Evolutionary conservation across 2,888 invertebrate genomes (phyloP).

Genomic region (Stegophylla sp.): DNA sequence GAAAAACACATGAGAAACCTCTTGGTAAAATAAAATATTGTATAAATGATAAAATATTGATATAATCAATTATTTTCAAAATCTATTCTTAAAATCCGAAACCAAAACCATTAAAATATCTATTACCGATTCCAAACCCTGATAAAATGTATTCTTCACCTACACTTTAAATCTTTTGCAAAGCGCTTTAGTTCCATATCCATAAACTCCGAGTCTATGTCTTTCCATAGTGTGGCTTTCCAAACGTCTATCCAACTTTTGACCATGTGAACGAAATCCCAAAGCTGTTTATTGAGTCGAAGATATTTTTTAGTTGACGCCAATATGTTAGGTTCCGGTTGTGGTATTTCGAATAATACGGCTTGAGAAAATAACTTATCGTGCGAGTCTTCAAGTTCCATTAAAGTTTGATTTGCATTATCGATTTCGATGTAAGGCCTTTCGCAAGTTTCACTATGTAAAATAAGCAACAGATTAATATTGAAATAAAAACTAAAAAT

Average conservation of each 20-base stretch:
- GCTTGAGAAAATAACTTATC: slow-evolving; percentile 76
- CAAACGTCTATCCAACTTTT: slow-evolving; percentile 85
- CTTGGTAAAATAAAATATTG: too few species aligned
- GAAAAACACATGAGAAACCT: too few species aligned
- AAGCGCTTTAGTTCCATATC: slow-evolving; percentile 93
- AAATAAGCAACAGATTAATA: slow-evolving; percentile 64
- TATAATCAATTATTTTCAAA: too few species aligned
- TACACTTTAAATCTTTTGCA: slow-evolving; percentile 81
- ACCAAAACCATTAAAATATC: too few species aligned
- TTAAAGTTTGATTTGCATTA: slow-evolving; percentile 73
- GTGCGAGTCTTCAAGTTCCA: slow-evolving; percentile 74
- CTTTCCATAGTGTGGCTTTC: slow-evolving; percentile 93
- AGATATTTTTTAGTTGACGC: slow-evolving; percentile 79
- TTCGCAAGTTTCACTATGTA: slow-evolving; percentile 71
- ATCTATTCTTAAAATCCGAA: too few species aligned
- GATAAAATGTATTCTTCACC: too few species aligned
- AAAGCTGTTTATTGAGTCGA: slow-evolving; percentile 78
- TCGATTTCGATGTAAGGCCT: slow-evolving; percentile 76
- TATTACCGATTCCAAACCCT: too few species aligned
- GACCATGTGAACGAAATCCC: slow-evolving; percentile 88
- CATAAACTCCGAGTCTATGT: slow-evolving; percentile 92
- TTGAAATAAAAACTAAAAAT: slow-evolving; percentile 21
- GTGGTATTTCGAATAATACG: slow-evolving; percentile 82
- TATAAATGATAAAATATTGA: too few species aligned
- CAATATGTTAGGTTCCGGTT: slow-evolving; percentile 82